phyloP scores from a whole-genome alignment of 2,888 invertebrate genomes.

The Leucophora obtusa region DNA sequence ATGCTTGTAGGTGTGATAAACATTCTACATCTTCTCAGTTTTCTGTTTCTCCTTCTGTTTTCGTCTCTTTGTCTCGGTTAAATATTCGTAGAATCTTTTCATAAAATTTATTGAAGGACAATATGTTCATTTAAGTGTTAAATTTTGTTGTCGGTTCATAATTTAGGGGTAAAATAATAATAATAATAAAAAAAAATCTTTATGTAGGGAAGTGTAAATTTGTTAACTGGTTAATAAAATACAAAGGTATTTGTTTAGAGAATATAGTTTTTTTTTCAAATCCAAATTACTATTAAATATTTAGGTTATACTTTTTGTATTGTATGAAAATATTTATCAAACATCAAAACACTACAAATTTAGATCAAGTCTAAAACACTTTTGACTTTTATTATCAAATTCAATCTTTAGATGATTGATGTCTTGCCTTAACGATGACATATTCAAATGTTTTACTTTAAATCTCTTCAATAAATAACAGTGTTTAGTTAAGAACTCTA shows the following conservation, averaged over 20 bases:
- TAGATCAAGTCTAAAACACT: no score
- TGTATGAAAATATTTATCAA: no score
- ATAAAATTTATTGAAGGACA: conserved; percentile 35
- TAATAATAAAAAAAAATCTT: conserved; percentile 7
- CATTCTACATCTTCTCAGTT: neutral
- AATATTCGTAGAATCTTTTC: conserved; percentile 25
- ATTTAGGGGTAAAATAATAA: conserved; percentile 31
- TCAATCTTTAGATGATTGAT: no score
- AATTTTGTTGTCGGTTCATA: conserved; percentile 44
- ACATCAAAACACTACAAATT: no score
- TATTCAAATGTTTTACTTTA: no score
- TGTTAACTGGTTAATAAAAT: conserved; percentile 2
- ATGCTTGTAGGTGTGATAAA: conserved; percentile 8
- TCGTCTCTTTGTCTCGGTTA: neutral
- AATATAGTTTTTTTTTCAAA: neutral
- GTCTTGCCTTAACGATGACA: no score
- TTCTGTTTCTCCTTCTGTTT: neutral
- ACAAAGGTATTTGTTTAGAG: neutral
- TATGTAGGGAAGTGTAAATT: conserved; percentile 32
- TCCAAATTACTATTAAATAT: no score
- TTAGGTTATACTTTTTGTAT: no score
- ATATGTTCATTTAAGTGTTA: conserved; percentile 54
- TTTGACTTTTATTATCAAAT: no score
- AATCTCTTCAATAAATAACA: no score
- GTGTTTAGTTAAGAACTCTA: no score